Conservation (phyloP, 2,888 invertebrate genomes). For the Saturnia pavonia region DNA sequence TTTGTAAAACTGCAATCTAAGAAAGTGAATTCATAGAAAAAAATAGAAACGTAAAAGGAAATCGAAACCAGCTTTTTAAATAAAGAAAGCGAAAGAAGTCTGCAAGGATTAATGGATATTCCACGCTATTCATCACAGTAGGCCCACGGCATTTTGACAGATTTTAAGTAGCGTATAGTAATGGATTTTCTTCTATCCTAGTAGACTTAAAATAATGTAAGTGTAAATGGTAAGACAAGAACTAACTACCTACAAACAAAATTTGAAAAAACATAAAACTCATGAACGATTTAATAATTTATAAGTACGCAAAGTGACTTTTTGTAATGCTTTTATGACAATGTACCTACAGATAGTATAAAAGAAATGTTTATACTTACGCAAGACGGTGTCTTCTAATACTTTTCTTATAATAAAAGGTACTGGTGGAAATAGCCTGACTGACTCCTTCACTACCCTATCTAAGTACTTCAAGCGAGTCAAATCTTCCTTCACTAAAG, state of each 20-base stretch:
- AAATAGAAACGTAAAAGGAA: too few relatives aligned
- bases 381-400: conserved; percentile 57
- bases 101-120: neutral
- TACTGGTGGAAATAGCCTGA: conserved; percentile 68
- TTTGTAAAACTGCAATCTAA: too few relatives aligned
- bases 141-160: too few relatives aligned
- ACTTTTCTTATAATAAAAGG: conserved; percentile 72
- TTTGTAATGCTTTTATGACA: neutral
- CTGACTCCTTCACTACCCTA: conserved; percentile 65
- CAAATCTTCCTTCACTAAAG: conserved; percentile 63
- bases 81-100: neutral
- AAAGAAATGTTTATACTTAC: conserved; percentile 52
- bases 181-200: neutral
- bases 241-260: too few relatives aligned
- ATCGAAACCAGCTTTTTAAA: neutral
- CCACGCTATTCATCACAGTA: too few relatives aligned
- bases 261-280: too few relatives aligned
- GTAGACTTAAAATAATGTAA: too few relatives aligned
- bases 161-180: neutral
- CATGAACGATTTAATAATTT: too few relatives aligned
- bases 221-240: too few relatives aligned
- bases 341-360: neutral
- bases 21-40: too few relatives aligned
- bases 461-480: conserved; percentile 61
- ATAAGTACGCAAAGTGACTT: too few relatives aligned